These are phyloP conservation scores for Heliconius charithonia DNA, from an alignment of 2,888 invertebrate species.

Conservation along the genomic window DNA sequence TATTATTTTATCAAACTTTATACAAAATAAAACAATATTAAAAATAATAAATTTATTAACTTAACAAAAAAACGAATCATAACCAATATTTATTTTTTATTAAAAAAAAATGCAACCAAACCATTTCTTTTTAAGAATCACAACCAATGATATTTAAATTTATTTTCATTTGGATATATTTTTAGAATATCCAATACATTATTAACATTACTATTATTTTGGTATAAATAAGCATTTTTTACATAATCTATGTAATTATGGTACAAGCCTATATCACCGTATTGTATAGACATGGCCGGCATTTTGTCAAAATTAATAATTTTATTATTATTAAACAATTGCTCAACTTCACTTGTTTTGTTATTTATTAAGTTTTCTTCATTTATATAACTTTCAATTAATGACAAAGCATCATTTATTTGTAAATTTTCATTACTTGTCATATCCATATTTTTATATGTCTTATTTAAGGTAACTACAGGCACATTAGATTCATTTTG, in stretches of 20 bases:
- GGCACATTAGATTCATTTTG: constrained; percentile 54
- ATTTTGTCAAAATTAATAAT: constrained; percentile 42
- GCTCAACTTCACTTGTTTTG: constrained; percentile 57
- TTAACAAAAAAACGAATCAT: not conserved
- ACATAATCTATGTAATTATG: constrained; percentile 62
- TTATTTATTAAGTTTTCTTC: constrained; percentile 40
- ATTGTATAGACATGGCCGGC: constrained; percentile 60
- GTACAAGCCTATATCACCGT: constrained; percentile 72
- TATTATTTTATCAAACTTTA: not conserved
- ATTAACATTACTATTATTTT: constrained; percentile 44
- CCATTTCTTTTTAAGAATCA: not conserved
- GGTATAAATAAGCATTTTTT: constrained; percentile 51
- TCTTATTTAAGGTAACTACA: constrained; percentile 61
- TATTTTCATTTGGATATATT: constrained; percentile 66
- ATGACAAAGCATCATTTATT: constrained; percentile 10
- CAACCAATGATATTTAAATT: not conserved
- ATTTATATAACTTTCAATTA: not conserved
- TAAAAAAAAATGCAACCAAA: not conserved
- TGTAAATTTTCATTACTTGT: constrained; percentile 60
- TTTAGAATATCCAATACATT: constrained; percentile 55
- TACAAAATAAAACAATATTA: constrained; percentile 10
- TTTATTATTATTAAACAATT: constrained; percentile 53
- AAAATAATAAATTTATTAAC: constrained; percentile 6
- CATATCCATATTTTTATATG: constrained; percentile 68
- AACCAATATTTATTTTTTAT: not conserved